Evolutionary conservation across 2,113 vertebrate species (phyloP), one percentile per base, ranked within the genome.

Genomic region (Pelobates fuscus): DNA sequence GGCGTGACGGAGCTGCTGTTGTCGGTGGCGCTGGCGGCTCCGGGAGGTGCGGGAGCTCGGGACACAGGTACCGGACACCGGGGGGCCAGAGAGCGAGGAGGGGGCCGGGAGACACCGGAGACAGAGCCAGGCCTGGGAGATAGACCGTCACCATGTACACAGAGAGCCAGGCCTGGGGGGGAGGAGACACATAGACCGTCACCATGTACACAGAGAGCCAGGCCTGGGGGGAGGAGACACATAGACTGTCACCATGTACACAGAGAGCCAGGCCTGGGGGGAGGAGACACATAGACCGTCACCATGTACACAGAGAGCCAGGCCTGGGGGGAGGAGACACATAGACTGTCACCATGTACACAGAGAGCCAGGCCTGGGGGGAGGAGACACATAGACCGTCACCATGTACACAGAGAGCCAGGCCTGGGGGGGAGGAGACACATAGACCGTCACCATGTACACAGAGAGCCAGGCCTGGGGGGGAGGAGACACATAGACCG

Each of bases 171-270:
- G 8, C 11, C 6, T 23, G 10, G 32, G 10, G n/a, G n/a, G n/a
- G n/a, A n/a, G n/a, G n/a, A n/a, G n/a, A n/a, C n/a, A n/a, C n/a
- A n/a, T n/a, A n/a, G n/a, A n/a, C n/a, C n/a, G n/a, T n/a, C n/a
- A n/a, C n/a, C n/a, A n/a, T n/a, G n/a, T n/a, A 25, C 8, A 43
- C 82, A 84, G 20, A 69, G 77, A 7, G 67, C n/a, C n/a, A n/a
- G n/a, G n/a, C n/a, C n/a, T n/a, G 79, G 79, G 83, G 85, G 81
- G 77, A 78, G 73, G 59, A 59, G 10, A 37, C 17, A 26, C 7
- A 32, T 27, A 23, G 17, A 21, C 24, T 37, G 20, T 61, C 69
- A 61, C 54, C 43, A 8, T 17, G 20, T 46, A 24, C 27, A 12
- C 52, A 57, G 10, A 57, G 27, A 59, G 25, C 58, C 17, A 59